Base-by-base conservation (phyloP, 2,113 vertebrate genomes). In the Triplophysa dalaica region DNA sequence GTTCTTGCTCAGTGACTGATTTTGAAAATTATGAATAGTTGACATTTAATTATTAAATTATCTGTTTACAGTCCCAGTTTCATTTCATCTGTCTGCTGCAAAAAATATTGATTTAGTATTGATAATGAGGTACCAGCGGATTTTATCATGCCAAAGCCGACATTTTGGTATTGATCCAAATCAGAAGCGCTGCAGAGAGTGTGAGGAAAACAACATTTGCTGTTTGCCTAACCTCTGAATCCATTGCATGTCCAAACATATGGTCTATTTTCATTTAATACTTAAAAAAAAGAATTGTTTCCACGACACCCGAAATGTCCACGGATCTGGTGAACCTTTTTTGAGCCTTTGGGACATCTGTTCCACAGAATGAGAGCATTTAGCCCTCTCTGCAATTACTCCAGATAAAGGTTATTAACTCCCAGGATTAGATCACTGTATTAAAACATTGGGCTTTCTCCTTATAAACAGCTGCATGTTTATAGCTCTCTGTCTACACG, bases 381-480 rank as follows among this genome's bases (percentile, higher is more conserved):
- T 84, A 89, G 87, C 86, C 83, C 54, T 19, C 54, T 19, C 79
- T 72, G 85, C 87, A 90, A 89, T 89, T 91, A 90, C 87, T 86
- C 86, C 89, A 90, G 90, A 92, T 90, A 92, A 91, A 92, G 88
- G 87, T 88, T 88, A 88, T 86, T 86, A 92, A 92, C 90, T 89
- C 89, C 81, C 81, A 79, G 88, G 92, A 93, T 91, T 92, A 91
- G 86, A 90, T 87, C 79, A 67, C n/a, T 83, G 88, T 88, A 90
- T 90, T 91, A 92, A 91, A 87, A 85, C 85, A 87, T 86, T 84
- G 89, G 90, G 70, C 81, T 72, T 70, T 77, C 65, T 19, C n/a
- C 77, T 68, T 56, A 82, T 86, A 80, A 84, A 83, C 84, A 85
- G 86, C 85, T 86, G 80, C 77, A 76, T 24, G 69, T 19, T 58